A percentile compares a stretch with the other conserved stretches of the same genome.
These are phyloP conservation scores for Psilopogon haemacephalus DNA, from an alignment of 2,113 vertebrate genomes.

Conservation along the genomic window DNA sequence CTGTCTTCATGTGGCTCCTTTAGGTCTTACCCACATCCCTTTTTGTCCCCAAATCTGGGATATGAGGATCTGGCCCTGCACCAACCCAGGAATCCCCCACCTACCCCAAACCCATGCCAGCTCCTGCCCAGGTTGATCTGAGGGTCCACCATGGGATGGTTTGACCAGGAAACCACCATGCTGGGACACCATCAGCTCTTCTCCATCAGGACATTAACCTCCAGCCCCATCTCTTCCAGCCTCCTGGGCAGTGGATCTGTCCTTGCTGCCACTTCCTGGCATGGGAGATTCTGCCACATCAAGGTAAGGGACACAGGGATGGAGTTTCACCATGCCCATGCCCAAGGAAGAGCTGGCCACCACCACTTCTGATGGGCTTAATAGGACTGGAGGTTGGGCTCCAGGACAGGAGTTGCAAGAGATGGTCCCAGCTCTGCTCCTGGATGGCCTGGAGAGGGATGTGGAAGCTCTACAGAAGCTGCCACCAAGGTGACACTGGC, in stretches of 20 bases:
- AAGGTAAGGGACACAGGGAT: background rate
- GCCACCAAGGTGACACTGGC: background rate
- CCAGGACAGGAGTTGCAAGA: background rate
- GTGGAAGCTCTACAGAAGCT: background rate
- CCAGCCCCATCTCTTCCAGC: background rate
- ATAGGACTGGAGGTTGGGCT: background rate
- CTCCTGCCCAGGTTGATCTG: background rate
- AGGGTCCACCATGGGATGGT: background rate
- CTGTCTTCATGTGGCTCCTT: background rate
- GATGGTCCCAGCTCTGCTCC: background rate
- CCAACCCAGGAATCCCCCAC: background rate
- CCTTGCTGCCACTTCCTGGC: background rate
- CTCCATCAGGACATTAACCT: rapidly evolving
- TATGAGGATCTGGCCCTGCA: background rate
- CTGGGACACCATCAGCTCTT: background rate
- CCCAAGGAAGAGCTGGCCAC: background rate
- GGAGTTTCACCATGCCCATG: background rate
- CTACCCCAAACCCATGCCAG: background rate
- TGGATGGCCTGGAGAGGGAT: rapidly evolving
- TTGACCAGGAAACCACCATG: background rate
- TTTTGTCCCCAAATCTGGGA: rapidly evolving
- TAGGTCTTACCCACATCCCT: rapidly evolving
- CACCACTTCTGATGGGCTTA: background rate
- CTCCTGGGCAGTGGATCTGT: conserved; percentile 39
- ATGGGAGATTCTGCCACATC: background rate